phyloP scores from a whole-genome alignment of 1,140 invertebrate genomes.

The Drosophila navojoa region DNA sequence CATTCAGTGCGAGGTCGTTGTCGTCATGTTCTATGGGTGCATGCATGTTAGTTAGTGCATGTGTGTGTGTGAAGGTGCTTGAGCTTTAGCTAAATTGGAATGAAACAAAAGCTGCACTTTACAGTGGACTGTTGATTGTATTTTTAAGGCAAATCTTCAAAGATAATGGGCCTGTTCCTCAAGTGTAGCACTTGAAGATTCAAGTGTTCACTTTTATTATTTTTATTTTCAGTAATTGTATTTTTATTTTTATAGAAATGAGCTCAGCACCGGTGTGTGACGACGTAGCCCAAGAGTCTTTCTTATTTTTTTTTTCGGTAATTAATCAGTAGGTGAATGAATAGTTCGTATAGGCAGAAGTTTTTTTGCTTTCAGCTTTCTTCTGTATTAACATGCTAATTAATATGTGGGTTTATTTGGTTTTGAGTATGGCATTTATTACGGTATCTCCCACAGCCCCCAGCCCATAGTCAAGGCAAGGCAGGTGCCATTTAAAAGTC shows the following conservation, averaged over 20 bases:
- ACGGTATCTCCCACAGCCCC: background rate
- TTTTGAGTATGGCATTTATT: conserved; percentile 32
- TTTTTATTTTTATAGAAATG: conserved; percentile 47
- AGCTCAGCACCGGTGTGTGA: conserved; percentile 28
- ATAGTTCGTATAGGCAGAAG: background rate
- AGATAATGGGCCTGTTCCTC: conserved; percentile 40
- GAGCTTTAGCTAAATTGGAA: conserved; percentile 33
- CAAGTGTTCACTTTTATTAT: conserved; percentile 23
- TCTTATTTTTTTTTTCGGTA: background rate
- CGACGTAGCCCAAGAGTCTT: background rate
- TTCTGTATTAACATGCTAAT: background rate
- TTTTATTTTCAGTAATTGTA: background rate
- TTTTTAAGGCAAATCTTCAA: conserved; percentile 31
- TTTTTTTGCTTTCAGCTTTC: background rate
- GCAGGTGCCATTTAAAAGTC: conserved; percentile 80
- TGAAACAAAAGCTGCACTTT: conserved; percentile 39
- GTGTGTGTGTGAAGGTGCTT: conserved; percentile 31
- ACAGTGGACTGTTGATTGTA: conserved; percentile 21
- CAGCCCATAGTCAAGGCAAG: conserved; percentile 6
- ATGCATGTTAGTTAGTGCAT: background rate
- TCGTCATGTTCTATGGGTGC: conserved; percentile 30
- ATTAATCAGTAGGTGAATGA: background rate
- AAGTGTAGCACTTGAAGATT: conserved; percentile 38
- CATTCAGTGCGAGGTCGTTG: conserved; percentile 41
- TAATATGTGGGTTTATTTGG: conserved; percentile 15